phyloP scores from a whole-genome alignment of 1,140 invertebrate genomes.

The Camponotus floridanus region DNA sequence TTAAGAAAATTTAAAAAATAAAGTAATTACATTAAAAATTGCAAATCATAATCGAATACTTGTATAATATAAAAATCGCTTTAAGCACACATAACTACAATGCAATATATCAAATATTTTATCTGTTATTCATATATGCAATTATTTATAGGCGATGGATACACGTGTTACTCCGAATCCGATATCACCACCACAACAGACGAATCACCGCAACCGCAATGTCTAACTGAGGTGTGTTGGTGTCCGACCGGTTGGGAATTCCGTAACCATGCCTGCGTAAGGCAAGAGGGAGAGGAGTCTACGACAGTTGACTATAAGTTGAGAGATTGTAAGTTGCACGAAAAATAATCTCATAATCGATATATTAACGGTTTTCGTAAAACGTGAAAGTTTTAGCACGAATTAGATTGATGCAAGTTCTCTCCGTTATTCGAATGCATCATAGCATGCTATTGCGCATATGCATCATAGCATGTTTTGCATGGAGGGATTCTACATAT shows the following conservation, averaged over 20 bases:
- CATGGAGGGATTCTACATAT: not conserved
- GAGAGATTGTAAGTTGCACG: slow-evolving; percentile 75
- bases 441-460: slow-evolving; percentile 15
- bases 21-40: slow-evolving; percentile 24
- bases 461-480: slow-evolving; percentile 11
- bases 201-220: slow-evolving; percentile 83
- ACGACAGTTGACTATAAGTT: slow-evolving; percentile 53
- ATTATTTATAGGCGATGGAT: slow-evolving; percentile 89
- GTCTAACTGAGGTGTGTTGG: slow-evolving; percentile 86
- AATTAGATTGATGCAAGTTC: slow-evolving; percentile 8
- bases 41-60: not conserved
- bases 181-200: slow-evolving; percentile 81
- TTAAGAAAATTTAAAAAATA: not conserved
- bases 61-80: not conserved
- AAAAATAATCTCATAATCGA: not conserved
- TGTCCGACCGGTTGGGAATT: slow-evolving; percentile 85
- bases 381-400: not conserved
- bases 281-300: slow-evolving; percentile 63
- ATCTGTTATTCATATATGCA: slow-evolving; percentile 44
- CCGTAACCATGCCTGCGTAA: slow-evolving; percentile 77
- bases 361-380: not conserved
- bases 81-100: slow-evolving; percentile 16
- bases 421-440: slow-evolving; percentile 11
- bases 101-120: slow-evolving; percentile 47
- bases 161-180: slow-evolving; percentile 85